A percentile compares a stretch with the other conserved stretches of the same genome.
Evolutionary conservation across 2,888 invertebrate species (phyloP).

Genomic region (Cyaniris semiargus): DNA sequence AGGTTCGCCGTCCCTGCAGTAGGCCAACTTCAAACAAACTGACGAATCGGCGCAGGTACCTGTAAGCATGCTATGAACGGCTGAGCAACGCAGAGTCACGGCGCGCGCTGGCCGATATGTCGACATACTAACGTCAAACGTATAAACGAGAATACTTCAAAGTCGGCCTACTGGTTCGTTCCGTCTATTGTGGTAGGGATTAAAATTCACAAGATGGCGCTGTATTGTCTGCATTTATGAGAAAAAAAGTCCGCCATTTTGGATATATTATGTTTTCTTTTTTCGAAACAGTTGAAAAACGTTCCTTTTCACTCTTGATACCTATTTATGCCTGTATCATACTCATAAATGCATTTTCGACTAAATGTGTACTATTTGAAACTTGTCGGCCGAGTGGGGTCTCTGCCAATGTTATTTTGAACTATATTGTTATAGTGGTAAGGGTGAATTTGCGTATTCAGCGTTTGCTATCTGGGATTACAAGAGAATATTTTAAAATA

Average conservation of each 20-base stretch:
- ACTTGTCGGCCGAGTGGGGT: slow-evolving; percentile 13
- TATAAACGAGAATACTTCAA: too few relatives aligned
- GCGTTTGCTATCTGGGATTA: not conserved
- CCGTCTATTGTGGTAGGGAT: too few relatives aligned
- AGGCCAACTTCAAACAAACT: not conserved
- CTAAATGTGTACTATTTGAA: slow-evolving; percentile 55
- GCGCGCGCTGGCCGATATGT: too few relatives aligned
- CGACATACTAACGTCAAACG: too few relatives aligned
- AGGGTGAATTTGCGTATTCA: slow-evolving; percentile 30
- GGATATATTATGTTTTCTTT: not conserved
- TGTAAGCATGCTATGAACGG: too few relatives aligned
- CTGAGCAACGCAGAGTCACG: too few relatives aligned
- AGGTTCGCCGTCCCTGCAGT: not conserved
- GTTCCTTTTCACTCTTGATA: slow-evolving; percentile 39
- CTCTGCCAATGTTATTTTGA: slow-evolving; percentile 33
- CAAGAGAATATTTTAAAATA: not conserved
- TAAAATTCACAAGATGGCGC: too few relatives aligned
- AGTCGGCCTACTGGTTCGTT: too few relatives aligned
- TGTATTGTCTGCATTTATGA: not conserved
- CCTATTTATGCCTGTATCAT: slow-evolving; percentile 67
- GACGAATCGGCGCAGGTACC: too few relatives aligned
- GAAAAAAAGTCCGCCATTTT: not conserved
- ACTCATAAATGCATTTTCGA: slow-evolving; percentile 74
- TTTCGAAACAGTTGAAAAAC: slow-evolving; percentile 19
- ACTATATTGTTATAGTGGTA: slow-evolving; percentile 40